A percentile compares a stretch with the other conserved stretches of the same genome.
Conservation (phyloP, 2,888 invertebrate genomes). For the Gryllus longicercus region DNA sequence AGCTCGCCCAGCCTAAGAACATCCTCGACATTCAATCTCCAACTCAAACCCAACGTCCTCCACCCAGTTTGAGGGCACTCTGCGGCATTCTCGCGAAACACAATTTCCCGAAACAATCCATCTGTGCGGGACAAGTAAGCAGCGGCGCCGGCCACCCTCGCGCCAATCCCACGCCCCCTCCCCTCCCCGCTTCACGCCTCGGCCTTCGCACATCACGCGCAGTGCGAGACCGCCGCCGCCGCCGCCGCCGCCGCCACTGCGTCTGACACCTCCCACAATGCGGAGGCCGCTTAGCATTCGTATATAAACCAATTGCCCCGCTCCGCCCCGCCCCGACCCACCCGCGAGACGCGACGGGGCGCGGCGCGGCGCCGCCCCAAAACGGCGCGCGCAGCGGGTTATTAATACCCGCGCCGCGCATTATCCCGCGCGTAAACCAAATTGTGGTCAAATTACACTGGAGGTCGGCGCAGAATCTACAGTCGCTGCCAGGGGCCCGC, state of each 20-base stretch:
- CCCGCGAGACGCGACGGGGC: not conserved
- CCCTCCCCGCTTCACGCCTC: no score
- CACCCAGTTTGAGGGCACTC: no score
- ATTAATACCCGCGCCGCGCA: not conserved
- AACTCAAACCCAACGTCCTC: no score
- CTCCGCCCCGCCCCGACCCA: not conserved
- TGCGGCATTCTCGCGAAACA: no score
- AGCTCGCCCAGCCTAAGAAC: no score
- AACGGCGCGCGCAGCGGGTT: not conserved
- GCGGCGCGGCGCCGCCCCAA: not conserved
- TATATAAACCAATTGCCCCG: not conserved
- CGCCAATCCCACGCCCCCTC: no score
- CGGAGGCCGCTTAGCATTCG: not conserved
- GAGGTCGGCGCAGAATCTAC: not conserved
- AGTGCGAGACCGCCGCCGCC: not conserved
- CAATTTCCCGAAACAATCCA: no score
- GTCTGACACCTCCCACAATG: not conserved
- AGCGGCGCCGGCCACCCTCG: no score
- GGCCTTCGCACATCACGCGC: no score
- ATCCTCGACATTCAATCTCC: no score
- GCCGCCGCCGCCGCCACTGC: not conserved
- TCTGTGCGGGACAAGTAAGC: no score
- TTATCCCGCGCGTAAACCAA: not conserved
- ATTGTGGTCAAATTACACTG: slow-evolving; percentile 8
- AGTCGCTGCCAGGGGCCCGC: not conserved